Evolutionary conservation across 2,797 vertebrate genomes (phyloP).

Genomic region (Brachymystax lenok): DNA sequence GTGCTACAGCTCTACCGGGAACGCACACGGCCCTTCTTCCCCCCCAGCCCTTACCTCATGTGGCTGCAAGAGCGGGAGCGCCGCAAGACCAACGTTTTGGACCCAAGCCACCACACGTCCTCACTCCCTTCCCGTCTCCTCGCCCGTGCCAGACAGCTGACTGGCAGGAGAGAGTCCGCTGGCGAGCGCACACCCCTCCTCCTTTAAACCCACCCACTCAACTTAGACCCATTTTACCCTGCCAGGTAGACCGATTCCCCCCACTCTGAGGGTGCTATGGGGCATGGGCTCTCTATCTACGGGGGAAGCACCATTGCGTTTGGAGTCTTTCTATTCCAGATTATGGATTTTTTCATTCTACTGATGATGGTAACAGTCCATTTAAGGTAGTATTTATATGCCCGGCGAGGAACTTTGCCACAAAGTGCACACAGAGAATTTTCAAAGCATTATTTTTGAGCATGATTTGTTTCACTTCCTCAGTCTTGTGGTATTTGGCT

Average conservation of each 20-base stretch:
- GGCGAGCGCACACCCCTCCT: slow-evolving; percentile 92
- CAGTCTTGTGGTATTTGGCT: neutral
- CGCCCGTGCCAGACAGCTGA: slow-evolving; percentile 70
- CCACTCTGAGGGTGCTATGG: neutral
- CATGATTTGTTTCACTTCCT: neutral
- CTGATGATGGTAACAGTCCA: neutral
- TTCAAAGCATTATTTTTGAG: neutral
- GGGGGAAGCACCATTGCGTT: neutral
- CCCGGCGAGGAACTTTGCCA: neutral
- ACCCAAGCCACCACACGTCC: slow-evolving; percentile 91
- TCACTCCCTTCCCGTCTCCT: slow-evolving; percentile 81
- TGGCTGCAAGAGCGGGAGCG: slow-evolving; percentile 90
- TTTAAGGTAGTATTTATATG: neutral
- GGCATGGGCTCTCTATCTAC: neutral
- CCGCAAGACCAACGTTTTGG: slow-evolving; percentile 90
- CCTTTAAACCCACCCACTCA: slow-evolving; percentile 63
- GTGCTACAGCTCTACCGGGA: slow-evolving; percentile 86
- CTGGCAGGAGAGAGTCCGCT: slow-evolving; percentile 68
- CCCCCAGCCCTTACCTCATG: slow-evolving; percentile 87
- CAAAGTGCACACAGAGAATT: neutral
- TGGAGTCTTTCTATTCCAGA: neutral
- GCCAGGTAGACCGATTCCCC: neutral
- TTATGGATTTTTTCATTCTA: neutral
- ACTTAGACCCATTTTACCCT: neutral
- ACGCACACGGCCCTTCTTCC: slow-evolving; percentile 80